Evolutionary conservation across 2,113 vertebrate species (phyloP).

Genomic region (Okapia johnstoni): DNA sequence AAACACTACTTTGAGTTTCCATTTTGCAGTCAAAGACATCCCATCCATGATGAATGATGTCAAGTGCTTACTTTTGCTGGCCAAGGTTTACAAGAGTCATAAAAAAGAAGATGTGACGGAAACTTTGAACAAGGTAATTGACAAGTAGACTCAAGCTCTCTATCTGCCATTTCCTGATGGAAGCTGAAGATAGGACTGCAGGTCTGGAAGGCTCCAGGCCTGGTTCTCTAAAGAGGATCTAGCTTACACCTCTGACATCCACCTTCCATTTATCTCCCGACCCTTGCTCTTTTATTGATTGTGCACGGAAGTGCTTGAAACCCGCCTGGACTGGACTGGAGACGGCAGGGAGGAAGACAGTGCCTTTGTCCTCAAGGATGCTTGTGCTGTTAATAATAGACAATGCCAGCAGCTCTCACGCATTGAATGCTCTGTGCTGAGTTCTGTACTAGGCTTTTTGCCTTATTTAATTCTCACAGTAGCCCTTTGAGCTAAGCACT

Average conservation of each 20-base stretch:
- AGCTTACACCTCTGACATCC: background rate
- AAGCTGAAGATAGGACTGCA: background rate
- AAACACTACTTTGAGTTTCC: background rate
- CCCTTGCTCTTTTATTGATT: background rate
- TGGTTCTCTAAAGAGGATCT: background rate
- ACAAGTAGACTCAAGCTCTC: background rate
- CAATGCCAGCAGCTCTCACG: background rate
- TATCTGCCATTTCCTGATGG: background rate
- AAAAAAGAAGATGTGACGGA: slow-evolving; percentile 70
- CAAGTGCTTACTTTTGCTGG: slow-evolving; percentile 76
- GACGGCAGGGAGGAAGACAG: background rate
- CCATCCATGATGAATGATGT: slow-evolving; percentile 79
- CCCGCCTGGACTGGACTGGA: background rate
- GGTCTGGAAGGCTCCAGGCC: background rate
- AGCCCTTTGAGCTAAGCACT: background rate
- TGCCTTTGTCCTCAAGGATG: background rate
- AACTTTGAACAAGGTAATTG: slow-evolving; percentile 78
- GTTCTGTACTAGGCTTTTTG: background rate
- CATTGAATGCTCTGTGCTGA: background rate
- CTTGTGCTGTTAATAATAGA: background rate
- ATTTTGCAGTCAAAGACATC: slow-evolving; percentile 73
- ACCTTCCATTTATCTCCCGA: background rate
- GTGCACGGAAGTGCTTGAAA: background rate
- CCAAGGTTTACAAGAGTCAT: slow-evolving; percentile 69
- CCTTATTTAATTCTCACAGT: background rate